Percentiles rank a stretch among this genome's conserved stretches.
Conservation (phyloP, 2,797 vertebrate species). For the Melanotaenia parkinsoni region DNA sequence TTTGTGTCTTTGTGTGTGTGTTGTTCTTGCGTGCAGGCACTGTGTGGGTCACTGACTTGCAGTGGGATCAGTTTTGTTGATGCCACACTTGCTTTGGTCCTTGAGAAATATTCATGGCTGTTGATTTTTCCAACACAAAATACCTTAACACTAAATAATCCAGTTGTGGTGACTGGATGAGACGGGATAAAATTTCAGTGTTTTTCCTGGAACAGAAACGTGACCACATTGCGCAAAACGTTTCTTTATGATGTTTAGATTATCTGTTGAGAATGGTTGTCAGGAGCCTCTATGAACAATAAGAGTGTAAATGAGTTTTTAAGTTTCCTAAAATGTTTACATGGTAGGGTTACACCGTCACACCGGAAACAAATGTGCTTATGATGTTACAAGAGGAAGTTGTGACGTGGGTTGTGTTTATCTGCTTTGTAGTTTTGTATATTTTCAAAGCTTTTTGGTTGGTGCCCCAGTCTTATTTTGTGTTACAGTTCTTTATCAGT, state of each 20-base stretch:
- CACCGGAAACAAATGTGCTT: too few species aligned
- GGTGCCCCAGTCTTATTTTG: too few species aligned
- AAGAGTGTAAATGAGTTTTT: background rate
- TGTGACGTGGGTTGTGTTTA: background rate
- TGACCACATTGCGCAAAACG: background rate
- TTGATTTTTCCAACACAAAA: slow-evolving; percentile 26
- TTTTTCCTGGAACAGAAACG: slow-evolving; percentile 15
- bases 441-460: too few species aligned
- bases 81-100: slow-evolving; percentile 8
- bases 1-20: slow-evolving; percentile 4
- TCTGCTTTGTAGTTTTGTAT: background rate
- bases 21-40: background rate
- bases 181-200: slow-evolving; percentile 5
- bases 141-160: slow-evolving; percentile 16
- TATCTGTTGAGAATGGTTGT: background rate
- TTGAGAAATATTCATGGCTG: slow-evolving; percentile 20
- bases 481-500: too few species aligned
- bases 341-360: too few species aligned
- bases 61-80: slow-evolving; percentile 16
- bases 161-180: slow-evolving; percentile 9
- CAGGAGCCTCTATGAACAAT: background rate
- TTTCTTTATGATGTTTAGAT: background rate
- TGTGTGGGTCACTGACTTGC: background rate
- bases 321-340: background rate
- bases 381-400: too few species aligned